Conservation (phyloP, 2,797 vertebrate genomes). For the Ceryle rudis region DNA sequence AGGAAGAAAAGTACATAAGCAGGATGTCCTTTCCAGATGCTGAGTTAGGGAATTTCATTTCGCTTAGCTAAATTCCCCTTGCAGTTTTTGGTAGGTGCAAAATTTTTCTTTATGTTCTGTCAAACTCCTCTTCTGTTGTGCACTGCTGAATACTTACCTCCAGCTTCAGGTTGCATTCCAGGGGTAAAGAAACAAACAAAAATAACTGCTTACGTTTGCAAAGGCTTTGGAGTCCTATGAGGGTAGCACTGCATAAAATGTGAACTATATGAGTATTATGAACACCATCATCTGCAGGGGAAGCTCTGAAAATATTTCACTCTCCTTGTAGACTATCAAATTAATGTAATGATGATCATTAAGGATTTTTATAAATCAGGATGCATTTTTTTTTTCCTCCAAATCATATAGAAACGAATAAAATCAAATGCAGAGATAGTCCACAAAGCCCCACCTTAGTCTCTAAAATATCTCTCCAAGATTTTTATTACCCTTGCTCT, state of each 20-base stretch:
- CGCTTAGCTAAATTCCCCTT: neutral
- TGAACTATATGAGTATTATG: constrained; percentile 21
- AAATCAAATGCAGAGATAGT: neutral
- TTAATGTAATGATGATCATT: constrained; percentile 29
- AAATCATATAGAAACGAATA: neutral
- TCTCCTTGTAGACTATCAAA: neutral
- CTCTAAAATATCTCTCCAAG: neutral
- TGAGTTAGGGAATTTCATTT: constrained; percentile 50
- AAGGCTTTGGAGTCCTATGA: neutral
- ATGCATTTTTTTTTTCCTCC: neutral
- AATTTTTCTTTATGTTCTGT: constrained; percentile 38
- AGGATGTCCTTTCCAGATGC: constrained; percentile 58
- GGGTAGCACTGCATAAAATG: neutral
- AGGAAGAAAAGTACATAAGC: constrained; percentile 44
- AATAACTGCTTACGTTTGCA: neutral
- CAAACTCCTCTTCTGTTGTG: constrained; percentile 16
- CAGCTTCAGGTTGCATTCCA: neutral
- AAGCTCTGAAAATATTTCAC: constrained; percentile 22
- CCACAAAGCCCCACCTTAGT: neutral
- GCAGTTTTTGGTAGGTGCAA: constrained; percentile 16
- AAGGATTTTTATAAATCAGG: constrained; percentile 12
- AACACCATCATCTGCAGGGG: neutral
- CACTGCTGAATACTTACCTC: neutral
- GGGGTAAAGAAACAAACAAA: neutral
- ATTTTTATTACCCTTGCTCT: neutral